phyloP scores from a whole-genome alignment of 1,140 invertebrate genomes.

The Drosophila leontia region DNA sequence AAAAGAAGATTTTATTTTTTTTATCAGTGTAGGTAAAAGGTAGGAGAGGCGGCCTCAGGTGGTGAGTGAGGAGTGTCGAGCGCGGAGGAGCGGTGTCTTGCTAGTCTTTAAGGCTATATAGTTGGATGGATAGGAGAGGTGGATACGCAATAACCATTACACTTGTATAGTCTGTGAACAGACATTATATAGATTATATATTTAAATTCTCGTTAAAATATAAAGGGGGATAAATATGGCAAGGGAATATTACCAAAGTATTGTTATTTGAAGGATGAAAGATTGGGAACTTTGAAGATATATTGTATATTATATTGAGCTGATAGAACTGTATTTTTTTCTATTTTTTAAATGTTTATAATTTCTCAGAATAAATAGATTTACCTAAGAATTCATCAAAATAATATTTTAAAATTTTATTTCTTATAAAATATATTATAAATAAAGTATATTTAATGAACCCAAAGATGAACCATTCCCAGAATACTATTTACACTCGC shows the following conservation, averaged over 20 bases:
- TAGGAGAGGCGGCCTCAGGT: slow-evolving; percentile 37
- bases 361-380: too few relatives aligned
- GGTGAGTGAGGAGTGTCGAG: slow-evolving; percentile 27
- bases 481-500: not conserved
- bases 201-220: not conserved
- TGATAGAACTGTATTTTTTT: too few relatives aligned
- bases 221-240: not conserved
- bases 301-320: too few relatives aligned
- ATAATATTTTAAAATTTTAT: too few relatives aligned
- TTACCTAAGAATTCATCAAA: too few relatives aligned
- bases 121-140: not conserved
- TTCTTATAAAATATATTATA: not conserved
- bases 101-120: not conserved
- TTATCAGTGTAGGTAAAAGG: slow-evolving; percentile 45
- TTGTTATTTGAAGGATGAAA: not conserved
- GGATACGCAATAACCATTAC: slow-evolving; percentile 8
- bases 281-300: too few relatives aligned
- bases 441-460: not conserved
- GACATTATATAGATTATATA: slow-evolving; percentile 2
- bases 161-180: slow-evolving; percentile 11
- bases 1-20: too few relatives aligned
- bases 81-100: not conserved
- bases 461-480: not conserved
- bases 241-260: too few relatives aligned
- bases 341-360: too few relatives aligned